Percentiles rank a stretch among this genome's conserved stretches.
Evolutionary conservation across 2,113 vertebrate species (phyloP).

Genomic region (Barbus barbus): DNA sequence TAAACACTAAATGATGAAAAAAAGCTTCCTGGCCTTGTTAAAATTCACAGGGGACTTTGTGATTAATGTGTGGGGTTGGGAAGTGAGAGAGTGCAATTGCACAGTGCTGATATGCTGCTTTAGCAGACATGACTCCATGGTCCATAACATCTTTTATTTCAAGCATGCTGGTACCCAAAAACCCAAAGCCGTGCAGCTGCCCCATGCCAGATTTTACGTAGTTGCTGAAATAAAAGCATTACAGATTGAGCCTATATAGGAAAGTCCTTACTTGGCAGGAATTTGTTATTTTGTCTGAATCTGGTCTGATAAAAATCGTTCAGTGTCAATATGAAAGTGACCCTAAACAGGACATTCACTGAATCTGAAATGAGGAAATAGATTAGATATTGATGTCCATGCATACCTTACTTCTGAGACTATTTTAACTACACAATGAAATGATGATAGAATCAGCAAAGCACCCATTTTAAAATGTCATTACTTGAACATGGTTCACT

Average conservation of each 20-base stretch:
- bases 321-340: background rate
- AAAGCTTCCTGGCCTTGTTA: background rate
- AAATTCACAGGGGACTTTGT: conserved; percentile 26
- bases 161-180: no score
- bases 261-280: background rate
- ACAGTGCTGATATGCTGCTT: background rate
- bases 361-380: conserved; percentile 3
- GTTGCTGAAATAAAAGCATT: conserved; percentile 1
- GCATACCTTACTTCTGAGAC: background rate
- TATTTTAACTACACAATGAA: background rate
- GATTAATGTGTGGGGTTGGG: conserved; percentile 7
- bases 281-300: conserved; percentile 1
- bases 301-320: background rate
- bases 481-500: background rate
- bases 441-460: background rate
- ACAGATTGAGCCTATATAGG: background rate
- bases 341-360: background rate
- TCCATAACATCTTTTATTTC: background rate
- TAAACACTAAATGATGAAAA: conserved; percentile 16
- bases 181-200: background rate
- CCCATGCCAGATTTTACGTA: background rate
- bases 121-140: conserved; percentile 10
- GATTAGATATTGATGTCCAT: background rate
- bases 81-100: background rate
- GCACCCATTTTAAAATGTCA: background rate